Percentiles rank a stretch among this genome's conserved stretches.
Conservation (phyloP, 2,797 vertebrate genomes). For the Limosa lapponica region DNA sequence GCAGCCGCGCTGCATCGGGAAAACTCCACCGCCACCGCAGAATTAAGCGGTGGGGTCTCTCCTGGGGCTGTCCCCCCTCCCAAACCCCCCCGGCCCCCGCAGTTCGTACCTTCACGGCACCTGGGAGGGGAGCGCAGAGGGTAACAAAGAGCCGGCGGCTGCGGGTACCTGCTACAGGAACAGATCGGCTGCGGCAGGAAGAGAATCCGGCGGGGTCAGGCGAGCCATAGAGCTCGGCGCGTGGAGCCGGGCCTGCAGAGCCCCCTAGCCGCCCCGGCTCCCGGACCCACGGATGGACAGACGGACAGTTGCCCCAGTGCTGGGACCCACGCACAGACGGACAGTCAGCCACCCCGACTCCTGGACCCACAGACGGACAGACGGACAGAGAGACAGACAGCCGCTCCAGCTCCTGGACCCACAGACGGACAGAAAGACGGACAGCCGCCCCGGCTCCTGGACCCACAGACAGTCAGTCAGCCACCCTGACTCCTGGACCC, state of each 20-base stretch:
- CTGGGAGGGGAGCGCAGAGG: not conserved
- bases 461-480: not conserved
- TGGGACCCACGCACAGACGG: not conserved
- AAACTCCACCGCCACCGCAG: not conserved
- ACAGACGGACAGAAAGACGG: too few relatives aligned
- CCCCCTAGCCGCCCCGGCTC: conserved; percentile 42
- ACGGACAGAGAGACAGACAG: not conserved
- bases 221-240: conserved; percentile 46
- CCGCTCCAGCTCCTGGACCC: too few relatives aligned
- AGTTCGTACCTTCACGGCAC: conserved; percentile 24
- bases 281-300: not conserved
- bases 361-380: not conserved
- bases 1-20: not conserved
- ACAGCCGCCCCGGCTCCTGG: not conserved
- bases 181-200: conserved; percentile 63
- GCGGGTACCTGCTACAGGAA: conserved; percentile 58
- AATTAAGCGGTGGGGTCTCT: not conserved
- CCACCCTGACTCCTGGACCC: not conserved
- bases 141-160: conserved; percentile 65
- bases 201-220: conserved; percentile 60
- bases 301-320: not conserved
- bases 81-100: not conserved
- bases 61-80: not conserved
- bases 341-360: not conserved
- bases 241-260: conserved; percentile 12